phyloP scores from a whole-genome alignment of 2,888 invertebrate genomes.

The Ephialtes manifestator region DNA sequence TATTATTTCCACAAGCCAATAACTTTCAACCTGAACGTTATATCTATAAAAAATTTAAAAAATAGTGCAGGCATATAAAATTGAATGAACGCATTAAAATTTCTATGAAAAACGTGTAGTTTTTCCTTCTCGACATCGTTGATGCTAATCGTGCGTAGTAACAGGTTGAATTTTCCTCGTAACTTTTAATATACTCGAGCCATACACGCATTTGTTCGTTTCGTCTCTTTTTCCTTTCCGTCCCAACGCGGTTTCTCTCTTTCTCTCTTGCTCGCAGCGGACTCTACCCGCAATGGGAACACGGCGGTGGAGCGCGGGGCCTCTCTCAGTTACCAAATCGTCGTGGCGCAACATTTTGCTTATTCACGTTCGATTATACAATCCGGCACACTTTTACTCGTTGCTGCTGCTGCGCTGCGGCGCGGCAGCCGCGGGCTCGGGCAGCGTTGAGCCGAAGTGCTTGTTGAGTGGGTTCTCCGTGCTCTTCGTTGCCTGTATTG shows the following conservation, averaged over 20 bases:
- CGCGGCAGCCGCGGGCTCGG: conserved; percentile 67
- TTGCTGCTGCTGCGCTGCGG: conserved; percentile 60
- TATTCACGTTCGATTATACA: conserved; percentile 86
- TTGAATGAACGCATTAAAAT: background rate
- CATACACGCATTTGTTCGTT: background rate
- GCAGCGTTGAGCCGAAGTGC: conserved; percentile 59
- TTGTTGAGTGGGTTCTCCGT: conserved; percentile 53
- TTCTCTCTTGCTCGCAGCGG: conserved; percentile 45
- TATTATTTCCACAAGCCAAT: background rate
- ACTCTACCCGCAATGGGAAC: conserved; percentile 81
- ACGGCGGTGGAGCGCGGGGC: conserved; percentile 73
- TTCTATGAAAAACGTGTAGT: background rate
- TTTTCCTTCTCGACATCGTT: background rate
- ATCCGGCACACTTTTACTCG: conserved; percentile 86
- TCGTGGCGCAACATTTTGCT: conserved; percentile 85
- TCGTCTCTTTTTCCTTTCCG: conserved; percentile 21
- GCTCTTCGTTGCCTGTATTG: conserved; percentile 42
- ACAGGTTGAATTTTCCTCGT: background rate
- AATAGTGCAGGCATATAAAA: background rate
- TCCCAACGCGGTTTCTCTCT: conserved; percentile 16
- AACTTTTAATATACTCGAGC: conserved; percentile 5
- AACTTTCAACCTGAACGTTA: background rate
- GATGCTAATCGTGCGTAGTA: background rate
- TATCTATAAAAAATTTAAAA: background rate
- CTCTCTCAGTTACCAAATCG: conserved; percentile 83